Evolutionary conservation across 1,140 invertebrate genomes (phyloP).

Genomic region (Drosophila bocqueti): DNA sequence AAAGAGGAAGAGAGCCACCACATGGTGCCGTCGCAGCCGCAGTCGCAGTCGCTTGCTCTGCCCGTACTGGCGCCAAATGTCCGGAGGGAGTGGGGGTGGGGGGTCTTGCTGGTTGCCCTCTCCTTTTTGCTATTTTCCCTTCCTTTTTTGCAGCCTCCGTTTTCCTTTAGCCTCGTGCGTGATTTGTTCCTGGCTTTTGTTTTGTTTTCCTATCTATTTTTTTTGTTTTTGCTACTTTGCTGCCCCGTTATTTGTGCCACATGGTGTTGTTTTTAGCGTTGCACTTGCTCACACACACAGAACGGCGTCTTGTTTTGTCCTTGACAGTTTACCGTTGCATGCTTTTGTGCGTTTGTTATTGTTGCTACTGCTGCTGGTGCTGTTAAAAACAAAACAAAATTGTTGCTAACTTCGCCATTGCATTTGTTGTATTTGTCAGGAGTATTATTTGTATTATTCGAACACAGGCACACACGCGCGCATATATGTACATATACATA

Average conservation of each 20-base stretch:
- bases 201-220: slow-evolving; percentile 55
- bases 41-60: slow-evolving; percentile 35
- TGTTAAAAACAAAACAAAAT: slow-evolving; percentile 22
- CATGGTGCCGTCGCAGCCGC: slow-evolving; percentile 53
- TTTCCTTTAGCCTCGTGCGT: slow-evolving; percentile 43
- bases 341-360: slow-evolving; percentile 46
- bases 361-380: slow-evolving; percentile 29
- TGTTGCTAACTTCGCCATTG: slow-evolving; percentile 16
- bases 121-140: slow-evolving; percentile 27
- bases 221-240: slow-evolving; percentile 31
- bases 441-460: slow-evolving; percentile 29
- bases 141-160: slow-evolving; percentile 44
- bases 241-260: slow-evolving; percentile 53
- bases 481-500: neutral
- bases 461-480: slow-evolving; percentile 11
- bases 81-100: slow-evolving; percentile 12
- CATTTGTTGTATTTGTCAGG: neutral
- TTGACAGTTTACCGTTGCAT: slow-evolving; percentile 67
- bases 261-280: slow-evolving; percentile 52
- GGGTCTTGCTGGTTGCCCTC: slow-evolving; percentile 18
- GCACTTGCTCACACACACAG: slow-evolving; percentile 25
- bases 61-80: slow-evolving; percentile 70
- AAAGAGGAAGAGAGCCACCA: slow-evolving; percentile 39
- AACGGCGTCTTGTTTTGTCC: slow-evolving; percentile 68
- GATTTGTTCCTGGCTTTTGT: slow-evolving; percentile 58